Evolutionary conservation across 2,888 invertebrate genomes (phyloP).

Genomic region (Dromius quadrimaculatus): DNA sequence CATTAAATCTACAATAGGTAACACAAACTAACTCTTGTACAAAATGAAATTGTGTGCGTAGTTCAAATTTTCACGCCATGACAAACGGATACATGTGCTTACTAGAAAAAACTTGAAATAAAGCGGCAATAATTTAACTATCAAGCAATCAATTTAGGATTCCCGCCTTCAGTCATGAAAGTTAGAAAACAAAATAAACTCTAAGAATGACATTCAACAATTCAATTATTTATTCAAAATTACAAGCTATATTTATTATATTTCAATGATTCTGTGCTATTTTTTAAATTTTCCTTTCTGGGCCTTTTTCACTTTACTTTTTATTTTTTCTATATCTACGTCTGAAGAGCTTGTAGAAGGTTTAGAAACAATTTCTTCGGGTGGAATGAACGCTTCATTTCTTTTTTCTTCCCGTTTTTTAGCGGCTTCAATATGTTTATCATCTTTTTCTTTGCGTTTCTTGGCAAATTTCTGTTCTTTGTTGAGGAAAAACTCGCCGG

Average conservation of each 20-base stretch:
- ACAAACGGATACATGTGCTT: not conserved
- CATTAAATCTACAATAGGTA: no score
- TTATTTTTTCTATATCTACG: slow-evolving; percentile 79
- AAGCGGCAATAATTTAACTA: no score
- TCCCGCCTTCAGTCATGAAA: slow-evolving; percentile 35
- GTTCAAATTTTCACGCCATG: not conserved
- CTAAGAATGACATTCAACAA: no score
- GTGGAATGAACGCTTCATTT: slow-evolving; percentile 85
- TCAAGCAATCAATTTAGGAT: slow-evolving; percentile 54
- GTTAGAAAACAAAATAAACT: slow-evolving; percentile 15
- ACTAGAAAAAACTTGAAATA: not conserved
- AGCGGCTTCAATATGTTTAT: slow-evolving; percentile 81
- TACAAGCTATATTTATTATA: no score
- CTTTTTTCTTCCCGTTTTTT: slow-evolving; percentile 82
- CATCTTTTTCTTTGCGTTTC: slow-evolving; percentile 79
- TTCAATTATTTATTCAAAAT: not conserved
- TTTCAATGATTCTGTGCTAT: not conserved
- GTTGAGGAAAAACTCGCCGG: slow-evolving; percentile 96
- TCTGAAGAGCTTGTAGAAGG: slow-evolving; percentile 62
- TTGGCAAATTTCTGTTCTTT: slow-evolving; percentile 82
- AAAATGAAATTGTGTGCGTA: no score
- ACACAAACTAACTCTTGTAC: no score
- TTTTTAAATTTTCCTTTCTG: slow-evolving; percentile 68
- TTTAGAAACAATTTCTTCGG: slow-evolving; percentile 70
- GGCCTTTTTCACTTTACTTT: slow-evolving; percentile 81